Evolutionary conservation across 2,888 invertebrate genomes (phyloP).

Genomic region (Pseudococcus jackbeardsleyi): DNA sequence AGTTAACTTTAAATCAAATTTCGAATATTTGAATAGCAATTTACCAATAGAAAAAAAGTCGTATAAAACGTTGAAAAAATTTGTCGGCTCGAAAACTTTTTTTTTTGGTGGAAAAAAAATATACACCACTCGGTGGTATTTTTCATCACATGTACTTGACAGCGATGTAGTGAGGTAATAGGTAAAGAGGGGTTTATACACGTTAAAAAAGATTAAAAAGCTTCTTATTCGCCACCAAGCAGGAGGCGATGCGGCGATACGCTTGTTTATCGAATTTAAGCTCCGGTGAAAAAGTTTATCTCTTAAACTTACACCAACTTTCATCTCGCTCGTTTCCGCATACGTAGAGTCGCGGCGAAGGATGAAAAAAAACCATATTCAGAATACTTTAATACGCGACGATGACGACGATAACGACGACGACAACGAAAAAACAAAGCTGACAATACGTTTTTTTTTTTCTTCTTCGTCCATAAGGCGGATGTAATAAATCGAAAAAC

Average conservation of each 20-base stretch:
- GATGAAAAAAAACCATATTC: neutral
- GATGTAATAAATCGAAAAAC: conserved; percentile 32
- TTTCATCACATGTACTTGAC: conserved; percentile 37
- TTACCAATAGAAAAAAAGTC: neutral
- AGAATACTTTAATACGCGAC: neutral
- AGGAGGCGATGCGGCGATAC: neutral
- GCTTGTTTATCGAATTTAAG: conserved; percentile 39
- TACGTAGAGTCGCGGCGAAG: neutral
- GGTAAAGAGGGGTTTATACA: neutral
- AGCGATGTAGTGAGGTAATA: neutral
- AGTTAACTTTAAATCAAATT: conserved; percentile 39
- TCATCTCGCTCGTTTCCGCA: neutral
- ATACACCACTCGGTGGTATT: neutral
- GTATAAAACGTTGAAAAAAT: neutral
- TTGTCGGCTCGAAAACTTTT: neutral
- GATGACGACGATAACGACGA: neutral
- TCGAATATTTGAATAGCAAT: conserved; percentile 36
- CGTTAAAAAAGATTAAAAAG: conserved; percentile 43
- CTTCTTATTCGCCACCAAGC: neutral
- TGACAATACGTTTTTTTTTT: neutral
- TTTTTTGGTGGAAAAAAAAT: neutral
- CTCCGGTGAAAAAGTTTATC: conserved; percentile 10
- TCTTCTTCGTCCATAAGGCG: neutral
- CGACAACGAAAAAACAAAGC: neutral
- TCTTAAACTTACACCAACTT: conserved; percentile 5